phyloP scores from a whole-genome alignment of 1,140 invertebrate species.

The Drosophila azteca region DNA sequence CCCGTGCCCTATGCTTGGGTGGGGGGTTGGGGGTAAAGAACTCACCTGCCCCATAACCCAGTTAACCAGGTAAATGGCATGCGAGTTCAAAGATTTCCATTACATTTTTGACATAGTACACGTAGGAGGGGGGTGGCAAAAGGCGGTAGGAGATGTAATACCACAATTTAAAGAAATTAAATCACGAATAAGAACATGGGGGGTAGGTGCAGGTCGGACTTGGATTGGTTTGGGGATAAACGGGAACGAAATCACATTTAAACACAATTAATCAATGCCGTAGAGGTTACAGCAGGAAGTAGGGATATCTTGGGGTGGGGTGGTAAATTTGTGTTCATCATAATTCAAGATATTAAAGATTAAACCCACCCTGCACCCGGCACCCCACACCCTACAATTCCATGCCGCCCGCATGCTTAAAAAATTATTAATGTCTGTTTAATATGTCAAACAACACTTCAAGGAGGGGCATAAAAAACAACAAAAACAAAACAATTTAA shows the following conservation, averaged over 20 bases:
- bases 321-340: too few relatives aligned
- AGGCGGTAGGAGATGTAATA: conserved; percentile 21
- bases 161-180: conserved; percentile 3
- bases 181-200: too few relatives aligned
- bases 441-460: conserved; percentile 37
- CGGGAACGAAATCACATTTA: conserved; percentile 25
- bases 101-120: conserved; percentile 23
- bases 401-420: conserved; percentile 18
- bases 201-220: neutral
- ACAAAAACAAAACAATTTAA: conserved; percentile 14
- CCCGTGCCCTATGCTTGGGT: too few relatives aligned
- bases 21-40: conserved; percentile 34
- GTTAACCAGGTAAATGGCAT: conserved; percentile 53
- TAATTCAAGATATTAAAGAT: too few relatives aligned
- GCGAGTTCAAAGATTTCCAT: conserved; percentile 51
- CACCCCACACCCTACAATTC: too few relatives aligned
- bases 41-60: conserved; percentile 45
- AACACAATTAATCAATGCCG: conserved; percentile 30
- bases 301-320: too few relatives aligned
- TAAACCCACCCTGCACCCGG: too few relatives aligned
- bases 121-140: neutral
- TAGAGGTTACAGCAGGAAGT: neutral
- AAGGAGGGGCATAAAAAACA: conserved; percentile 7
- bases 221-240: conserved; percentile 25
- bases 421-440: conserved; percentile 39